Evolutionary conservation across 1,140 invertebrate species (phyloP).

Genomic region (Harlomillsia oculata): DNA sequence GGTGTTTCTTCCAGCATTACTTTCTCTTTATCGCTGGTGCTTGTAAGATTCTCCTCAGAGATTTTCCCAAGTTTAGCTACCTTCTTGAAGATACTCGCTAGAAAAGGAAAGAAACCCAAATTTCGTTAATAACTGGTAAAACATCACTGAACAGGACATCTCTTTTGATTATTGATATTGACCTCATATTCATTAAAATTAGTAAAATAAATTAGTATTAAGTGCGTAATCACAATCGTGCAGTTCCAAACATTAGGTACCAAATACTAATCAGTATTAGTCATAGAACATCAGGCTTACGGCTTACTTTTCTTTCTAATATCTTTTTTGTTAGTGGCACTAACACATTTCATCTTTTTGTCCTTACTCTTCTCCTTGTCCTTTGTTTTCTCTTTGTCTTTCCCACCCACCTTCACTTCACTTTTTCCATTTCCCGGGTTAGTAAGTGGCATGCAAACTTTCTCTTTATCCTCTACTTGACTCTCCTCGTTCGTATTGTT

Average conservation of each 20-base stretch:
- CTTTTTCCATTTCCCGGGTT: background rate
- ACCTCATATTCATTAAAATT: background rate
- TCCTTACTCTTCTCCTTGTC: constrained; percentile 5
- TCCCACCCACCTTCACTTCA: no score
- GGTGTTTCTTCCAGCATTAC: no score
- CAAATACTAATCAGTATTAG: background rate
- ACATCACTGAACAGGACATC: background rate
- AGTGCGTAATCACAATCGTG: background rate
- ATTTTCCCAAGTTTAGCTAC: constrained; percentile 28
- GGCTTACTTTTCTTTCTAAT: no score
- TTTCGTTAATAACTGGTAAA: background rate
- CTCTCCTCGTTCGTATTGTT: constrained; percentile 9
- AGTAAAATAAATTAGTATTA: background rate
- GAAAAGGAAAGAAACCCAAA: background rate
- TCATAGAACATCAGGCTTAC: background rate
- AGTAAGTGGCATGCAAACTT: background rate
- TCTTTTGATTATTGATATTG: background rate
- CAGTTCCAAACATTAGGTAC: no score
- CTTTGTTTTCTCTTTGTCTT: no score
- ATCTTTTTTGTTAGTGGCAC: background rate
- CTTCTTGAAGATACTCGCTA: constrained; percentile 34
- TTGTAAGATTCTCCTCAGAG: constrained; percentile 27
- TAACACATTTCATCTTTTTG: background rate
- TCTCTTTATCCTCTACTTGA: background rate
- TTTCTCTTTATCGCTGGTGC: no score